Evolutionary conservation across 2,113 vertebrate genomes (phyloP).

Genomic region (Calyptomena viridis): DNA sequence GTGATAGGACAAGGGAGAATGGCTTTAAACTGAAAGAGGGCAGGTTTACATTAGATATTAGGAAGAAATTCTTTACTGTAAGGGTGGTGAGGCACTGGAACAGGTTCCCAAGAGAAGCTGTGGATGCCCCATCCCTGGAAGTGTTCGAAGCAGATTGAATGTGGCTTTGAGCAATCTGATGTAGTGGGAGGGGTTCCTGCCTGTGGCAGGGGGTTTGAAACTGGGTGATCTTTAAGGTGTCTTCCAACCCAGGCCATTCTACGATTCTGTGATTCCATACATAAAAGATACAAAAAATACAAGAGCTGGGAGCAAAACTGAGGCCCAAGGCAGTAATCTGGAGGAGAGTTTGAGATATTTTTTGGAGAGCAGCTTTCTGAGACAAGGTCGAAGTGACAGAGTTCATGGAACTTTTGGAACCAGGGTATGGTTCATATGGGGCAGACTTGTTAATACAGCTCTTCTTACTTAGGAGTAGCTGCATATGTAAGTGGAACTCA

Average conservation of each 20-base stretch:
- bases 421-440: background rate
- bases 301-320: background rate
- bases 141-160: background rate
- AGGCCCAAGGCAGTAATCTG: background rate
- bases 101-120: background rate
- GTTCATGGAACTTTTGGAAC: background rate
- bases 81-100: background rate
- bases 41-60: background rate
- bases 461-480: background rate
- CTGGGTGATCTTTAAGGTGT: background rate
- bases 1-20: background rate
- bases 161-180: background rate
- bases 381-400: background rate
- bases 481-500: background rate
- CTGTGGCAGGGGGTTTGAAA: background rate
- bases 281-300: background rate
- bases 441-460: background rate
- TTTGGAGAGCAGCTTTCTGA: background rate
- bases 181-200: background rate
- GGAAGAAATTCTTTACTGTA: background rate
- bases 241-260: background rate
- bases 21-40: background rate
- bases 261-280: background rate
- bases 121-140: background rate
- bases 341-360: background rate